phyloP scores from a whole-genome alignment of 1,140 invertebrate genomes.

The Meloidogyne exigua region DNA sequence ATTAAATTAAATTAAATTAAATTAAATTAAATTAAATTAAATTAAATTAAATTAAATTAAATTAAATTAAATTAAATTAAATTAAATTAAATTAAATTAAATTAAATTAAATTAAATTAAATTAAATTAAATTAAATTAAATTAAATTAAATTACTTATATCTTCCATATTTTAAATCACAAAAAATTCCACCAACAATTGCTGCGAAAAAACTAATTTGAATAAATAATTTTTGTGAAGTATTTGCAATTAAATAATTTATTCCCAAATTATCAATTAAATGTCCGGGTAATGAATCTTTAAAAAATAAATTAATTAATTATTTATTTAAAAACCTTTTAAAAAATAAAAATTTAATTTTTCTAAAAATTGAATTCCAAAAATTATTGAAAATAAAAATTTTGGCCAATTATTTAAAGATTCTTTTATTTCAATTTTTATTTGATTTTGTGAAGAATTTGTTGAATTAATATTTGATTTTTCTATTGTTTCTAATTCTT shows the following conservation, averaged over 20 bases:
- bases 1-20: not conserved
- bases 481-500: not conserved
- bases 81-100: not conserved
- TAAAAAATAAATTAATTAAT: not conserved
- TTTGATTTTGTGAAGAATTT: not conserved
- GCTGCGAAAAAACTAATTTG: conserved; percentile 16
- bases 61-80: not conserved
- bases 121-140: not conserved
- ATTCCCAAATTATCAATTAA: conserved; percentile 8
- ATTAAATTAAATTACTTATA: conserved; percentile 8
- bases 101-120: not conserved
- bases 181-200: conserved; percentile 16
- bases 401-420: not conserved
- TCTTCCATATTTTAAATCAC: conserved; percentile 18
- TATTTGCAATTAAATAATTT: not conserved
- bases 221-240: not conserved
- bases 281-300: not conserved
- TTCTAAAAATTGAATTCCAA: conserved; percentile 11
- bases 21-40: not conserved
- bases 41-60: not conserved
- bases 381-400: not conserved
- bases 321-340: not conserved
- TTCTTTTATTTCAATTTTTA: conserved; percentile 6
- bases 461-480: not conserved
- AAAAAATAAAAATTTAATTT: not conserved